A percentile compares a stretch with the other conserved stretches of the same genome.
Evolutionary conservation across 2,113 vertebrate species (phyloP).

Genomic region (Cervus canadensis): DNA sequence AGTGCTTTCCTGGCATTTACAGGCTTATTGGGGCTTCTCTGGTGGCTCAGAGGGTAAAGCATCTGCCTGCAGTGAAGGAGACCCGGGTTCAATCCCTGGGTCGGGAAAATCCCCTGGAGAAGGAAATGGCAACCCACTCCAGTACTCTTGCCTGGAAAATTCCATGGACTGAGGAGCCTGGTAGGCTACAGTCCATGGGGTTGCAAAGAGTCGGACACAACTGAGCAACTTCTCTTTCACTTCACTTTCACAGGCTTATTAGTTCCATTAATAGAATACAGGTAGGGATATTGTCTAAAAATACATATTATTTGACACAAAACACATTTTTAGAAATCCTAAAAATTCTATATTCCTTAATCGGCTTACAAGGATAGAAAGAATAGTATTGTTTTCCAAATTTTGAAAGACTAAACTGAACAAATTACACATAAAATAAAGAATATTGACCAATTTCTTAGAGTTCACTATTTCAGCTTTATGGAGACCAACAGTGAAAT

Average conservation of each 20-base stretch:
- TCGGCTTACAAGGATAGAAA: not conserved
- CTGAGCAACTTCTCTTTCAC: too few species aligned
- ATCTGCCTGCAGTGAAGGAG: too few species aligned
- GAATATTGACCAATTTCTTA: not conserved
- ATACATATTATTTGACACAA: not conserved
- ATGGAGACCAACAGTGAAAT: not conserved
- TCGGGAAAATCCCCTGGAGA: too few species aligned
- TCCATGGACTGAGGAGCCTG: too few species aligned
- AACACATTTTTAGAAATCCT: not conserved
- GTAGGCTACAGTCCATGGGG: too few species aligned
- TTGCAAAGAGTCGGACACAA: too few species aligned
- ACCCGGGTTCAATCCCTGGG: too few species aligned
- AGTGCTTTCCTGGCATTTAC: not conserved
- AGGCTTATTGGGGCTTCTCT: not conserved
- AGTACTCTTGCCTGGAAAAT: too few species aligned
- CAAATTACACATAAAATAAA: not conserved
- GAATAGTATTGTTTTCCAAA: not conserved
- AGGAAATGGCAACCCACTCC: too few species aligned
- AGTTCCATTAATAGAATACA: not conserved
- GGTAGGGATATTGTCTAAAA: not conserved
- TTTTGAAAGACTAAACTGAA: not conserved
- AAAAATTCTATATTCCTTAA: not conserved
- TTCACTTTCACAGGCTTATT: not conserved
- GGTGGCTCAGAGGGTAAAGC: too few species aligned
- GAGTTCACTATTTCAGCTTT: not conserved